These are phyloP conservation scores for Lepus europaeus DNA, from an alignment of 2,113 vertebrate species.

Conservation along the genomic window DNA sequence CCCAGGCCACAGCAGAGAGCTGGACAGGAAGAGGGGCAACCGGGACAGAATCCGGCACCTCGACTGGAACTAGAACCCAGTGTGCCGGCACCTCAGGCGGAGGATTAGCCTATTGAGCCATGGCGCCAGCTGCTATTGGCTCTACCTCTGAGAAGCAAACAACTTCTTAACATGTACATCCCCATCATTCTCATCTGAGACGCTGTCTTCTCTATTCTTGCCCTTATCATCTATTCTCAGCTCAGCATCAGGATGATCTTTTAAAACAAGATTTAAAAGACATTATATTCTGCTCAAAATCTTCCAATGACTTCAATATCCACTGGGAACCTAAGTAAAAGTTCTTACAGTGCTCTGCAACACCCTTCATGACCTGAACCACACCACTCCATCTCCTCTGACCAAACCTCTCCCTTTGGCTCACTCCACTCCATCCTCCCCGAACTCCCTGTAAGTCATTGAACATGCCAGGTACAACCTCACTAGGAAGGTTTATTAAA, in stretches of 20 bases:
- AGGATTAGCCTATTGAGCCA: no score
- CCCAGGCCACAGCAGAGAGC: no score
- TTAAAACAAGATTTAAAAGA: conserved; percentile 8
- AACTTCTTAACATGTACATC: neutral
- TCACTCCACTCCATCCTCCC: neutral
- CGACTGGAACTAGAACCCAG: no score
- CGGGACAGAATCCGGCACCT: no score
- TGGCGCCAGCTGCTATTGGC: neutral
- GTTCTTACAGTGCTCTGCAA: neutral
- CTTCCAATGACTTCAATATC: neutral
- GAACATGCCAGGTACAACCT: neutral
- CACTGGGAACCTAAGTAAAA: neutral
- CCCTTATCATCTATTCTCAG: neutral
- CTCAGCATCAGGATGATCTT: neutral
- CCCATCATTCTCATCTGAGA: neutral
- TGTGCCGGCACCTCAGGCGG: no score
- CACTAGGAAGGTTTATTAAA: neutral
- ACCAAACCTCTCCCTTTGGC: neutral
- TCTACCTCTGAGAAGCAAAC: neutral
- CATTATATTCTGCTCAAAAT: neutral
- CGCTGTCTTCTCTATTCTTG: neutral
- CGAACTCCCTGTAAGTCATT: neutral
- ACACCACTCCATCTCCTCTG: neutral
- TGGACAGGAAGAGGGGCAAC: no score
- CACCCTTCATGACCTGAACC: no score